Base-by-base conservation (phyloP, 2,113 vertebrate genomes). In the Protobothrops flavoviridis region DNA sequence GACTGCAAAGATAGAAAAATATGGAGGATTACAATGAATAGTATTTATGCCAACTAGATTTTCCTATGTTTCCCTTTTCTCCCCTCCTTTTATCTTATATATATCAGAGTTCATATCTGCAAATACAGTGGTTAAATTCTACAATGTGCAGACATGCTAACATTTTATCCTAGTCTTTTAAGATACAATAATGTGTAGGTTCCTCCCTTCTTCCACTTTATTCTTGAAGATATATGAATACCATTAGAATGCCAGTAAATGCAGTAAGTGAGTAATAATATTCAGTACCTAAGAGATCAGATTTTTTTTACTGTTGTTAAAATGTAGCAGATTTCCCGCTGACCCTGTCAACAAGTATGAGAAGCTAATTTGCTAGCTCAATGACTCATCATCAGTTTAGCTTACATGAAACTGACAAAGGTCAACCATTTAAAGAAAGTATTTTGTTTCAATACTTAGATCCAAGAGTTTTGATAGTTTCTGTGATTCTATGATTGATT, bases 311-410 rank as follows among this genome's bases (percentile, higher is more conserved):
- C 55, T 81, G 86, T 74, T 88, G 86, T 74, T 43, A 94, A 96
- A 96, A 96, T 85, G 93, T 95, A 96, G 95, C 96, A 95, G 91
- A 90, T 97, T 96, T 97, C 94, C 96, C 93, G 87, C 94, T 96
- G 97, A 97, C 96, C 96, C 95, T 95, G 96, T 97, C 97, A 97
- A 97, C 95, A 97, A 91, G 93, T 97, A 87, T 1, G n/a, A 95
- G 93, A 92, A 97, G 95, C 93, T 98, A 97, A 97, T 97, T 97
- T 97, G 94, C 95, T 97, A 96, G 89, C 96, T 97, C 96, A 97
- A 26, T 97, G 96, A 95, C 93, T 97, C 96, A 96, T 97, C 96
- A 86, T 96, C 96, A 94, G 90, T 92, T 97, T 91, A 92, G 96
- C 94, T 93, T 97, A 96, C 93, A 95, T 45, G 90, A 96, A 97